Percentiles rank a stretch among this genome's conserved stretches.
These are phyloP conservation scores for Latrodectus hesperus DNA, from an alignment of 2,888 invertebrate species.

Conservation along the genomic window DNA sequence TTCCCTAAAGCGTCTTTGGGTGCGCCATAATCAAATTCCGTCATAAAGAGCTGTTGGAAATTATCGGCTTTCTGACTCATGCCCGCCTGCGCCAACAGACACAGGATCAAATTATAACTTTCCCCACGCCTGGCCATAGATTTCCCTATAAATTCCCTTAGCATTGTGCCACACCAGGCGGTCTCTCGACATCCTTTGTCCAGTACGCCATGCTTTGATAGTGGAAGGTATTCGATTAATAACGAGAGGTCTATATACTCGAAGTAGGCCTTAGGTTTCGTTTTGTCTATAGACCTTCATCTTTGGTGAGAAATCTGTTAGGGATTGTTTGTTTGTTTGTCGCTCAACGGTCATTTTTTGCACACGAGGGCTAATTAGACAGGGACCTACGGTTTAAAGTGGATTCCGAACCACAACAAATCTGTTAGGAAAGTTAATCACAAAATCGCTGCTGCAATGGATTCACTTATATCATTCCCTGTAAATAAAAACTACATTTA, in stretches of 20 bases:
- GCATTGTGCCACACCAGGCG: neutral
- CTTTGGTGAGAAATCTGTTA: too few relatives aligned
- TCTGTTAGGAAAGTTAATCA: too few relatives aligned
- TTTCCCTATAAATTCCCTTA: too few relatives aligned
- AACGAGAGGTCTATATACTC: neutral
- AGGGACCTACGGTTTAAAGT: too few relatives aligned
- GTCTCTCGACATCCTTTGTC: neutral
- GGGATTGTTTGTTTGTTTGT: too few relatives aligned
- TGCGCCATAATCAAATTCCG: conserved; percentile 52
- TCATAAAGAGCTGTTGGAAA: conserved; percentile 51
- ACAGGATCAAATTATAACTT: conserved; percentile 32
- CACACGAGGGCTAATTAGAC: too few relatives aligned
- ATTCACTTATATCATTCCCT: too few relatives aligned
- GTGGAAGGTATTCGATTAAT: neutral
- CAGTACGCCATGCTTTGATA: neutral
- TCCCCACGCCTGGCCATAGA: neutral
- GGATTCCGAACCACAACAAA: too few relatives aligned
- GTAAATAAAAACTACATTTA: too few relatives aligned
- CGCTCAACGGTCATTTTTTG: too few relatives aligned
- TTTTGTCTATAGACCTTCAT: too few relatives aligned
- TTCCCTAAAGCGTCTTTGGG: conserved; percentile 12
- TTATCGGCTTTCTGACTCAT: conserved; percentile 65
- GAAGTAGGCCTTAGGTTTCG: neutral
- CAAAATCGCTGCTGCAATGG: too few relatives aligned
- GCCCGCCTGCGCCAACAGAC: neutral